Evolutionary conservation across 2,888 invertebrate species (phyloP), one percentile per base, ranked within the genome.

Genomic region (Blastobasis lacticolella): DNA sequence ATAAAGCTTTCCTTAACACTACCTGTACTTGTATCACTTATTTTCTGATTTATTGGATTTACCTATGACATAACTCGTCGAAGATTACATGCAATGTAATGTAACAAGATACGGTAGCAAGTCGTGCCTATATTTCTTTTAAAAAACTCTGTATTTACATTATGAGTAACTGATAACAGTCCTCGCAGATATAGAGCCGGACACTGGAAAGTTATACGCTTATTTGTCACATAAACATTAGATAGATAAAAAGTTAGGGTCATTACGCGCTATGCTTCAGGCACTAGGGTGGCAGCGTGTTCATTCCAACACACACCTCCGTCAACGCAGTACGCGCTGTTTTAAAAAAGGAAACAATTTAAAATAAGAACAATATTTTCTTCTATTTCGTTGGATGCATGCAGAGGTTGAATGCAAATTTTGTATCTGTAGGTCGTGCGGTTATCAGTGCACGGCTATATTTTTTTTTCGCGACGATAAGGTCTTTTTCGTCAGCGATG

Each of bases 361-460:
- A 23, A 23, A 23, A 2, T 23, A 23, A 23, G 23, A 44, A 49
- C 54, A 50, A 61, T 57, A 59, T 61, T 63, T 60, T 23, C 23
- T 61, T 55, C 42, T 5, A 9, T 10, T 8, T 8, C 9, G 42
- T 10, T 58, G 62, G 56, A 52, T 56, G 50, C 70, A 72, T 76
- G 73, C 75, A 62, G 40, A 55, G 55, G 55, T 48, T 59, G 69
- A 66, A 66, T 78, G 78, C 78, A 75, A 69, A 61, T 61, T 58
- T 71, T 61, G 56, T 68, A 69, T 73, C 71, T 63, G 64, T 50
- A 69, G 73, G 80, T 75, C 78, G 66, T 41, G 54, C 69, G 82
- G 83, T 84, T 86, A 85, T 84, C 83, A 58, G 72, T 81, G 80
- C 73, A 74, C 63, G 60, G 62, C 62, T 63, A 61, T 23, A 68